Evolutionary conservation across 2,888 invertebrate genomes (phyloP), one percentile per base, ranked within the genome.

Genomic region (Ophraella communa): DNA sequence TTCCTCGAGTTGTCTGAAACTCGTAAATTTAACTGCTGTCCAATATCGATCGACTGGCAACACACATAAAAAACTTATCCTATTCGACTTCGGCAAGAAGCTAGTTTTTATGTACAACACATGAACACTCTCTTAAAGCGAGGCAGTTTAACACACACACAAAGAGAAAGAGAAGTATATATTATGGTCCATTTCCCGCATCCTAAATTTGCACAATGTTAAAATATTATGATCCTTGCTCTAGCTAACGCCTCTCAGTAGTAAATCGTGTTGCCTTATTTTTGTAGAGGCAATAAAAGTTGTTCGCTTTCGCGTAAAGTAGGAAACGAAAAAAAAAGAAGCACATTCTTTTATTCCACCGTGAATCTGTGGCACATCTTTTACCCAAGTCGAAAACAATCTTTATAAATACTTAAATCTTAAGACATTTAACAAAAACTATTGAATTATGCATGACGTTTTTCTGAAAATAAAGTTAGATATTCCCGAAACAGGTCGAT

Each of bases 371-470:
- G n/a, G 11, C 47, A 2, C 4, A n/a, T 5, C 47, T 47, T 11
- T 47, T n/a, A 1, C 47, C 47, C 11, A 23, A 21, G 21, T 47
- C 47, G 47, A 21, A 23, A 47, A 47, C 47, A 3, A 23, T 47
- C 47, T 47, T 47, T 47, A 47, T 47, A 47, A 47, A 47, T 47
- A 47, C 47, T 47, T 47, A 47, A 47, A 47, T 47, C 23, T n/a
- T 23, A n/a, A 11, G 23, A 47, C 21, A 23, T 47, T 47, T 47
- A 47, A 47, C 47, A 47, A 21, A 47, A 47, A 47, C 47, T n/a
- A 23, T 23, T 47, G 23, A 23, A 47, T 47, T 47, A 47, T 47
- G 21, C 11, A 47, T 47, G 23, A 17, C 7, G 14, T 17, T 8
- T 39, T 39, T 39, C 39, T 7, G 39, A 39, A n/a, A n/a, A n/a